Percentiles rank a stretch among this genome's conserved stretches.
Conservation (phyloP, 1,140 invertebrate species). For the Caenorhabditis tropicalis region DNA sequence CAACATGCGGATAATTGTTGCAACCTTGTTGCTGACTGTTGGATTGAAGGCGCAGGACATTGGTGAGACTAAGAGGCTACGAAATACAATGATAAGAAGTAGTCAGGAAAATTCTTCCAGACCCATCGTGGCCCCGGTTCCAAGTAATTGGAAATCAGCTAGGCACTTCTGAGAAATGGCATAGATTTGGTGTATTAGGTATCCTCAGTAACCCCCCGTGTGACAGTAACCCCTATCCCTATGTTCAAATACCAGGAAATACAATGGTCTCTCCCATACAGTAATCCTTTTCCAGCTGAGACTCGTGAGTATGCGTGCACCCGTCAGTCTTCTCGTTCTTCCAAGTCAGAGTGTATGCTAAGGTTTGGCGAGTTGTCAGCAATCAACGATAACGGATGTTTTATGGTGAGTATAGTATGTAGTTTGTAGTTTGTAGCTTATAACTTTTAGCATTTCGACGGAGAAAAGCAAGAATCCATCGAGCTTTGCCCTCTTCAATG, state of each 20-base stretch:
- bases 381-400: slow-evolving; percentile 10
- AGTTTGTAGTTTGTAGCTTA: background rate
- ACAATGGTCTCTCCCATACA: background rate
- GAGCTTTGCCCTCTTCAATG: slow-evolving; percentile 21
- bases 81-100: background rate
- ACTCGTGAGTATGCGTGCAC: background rate
- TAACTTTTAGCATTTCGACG: background rate
- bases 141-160: background rate
- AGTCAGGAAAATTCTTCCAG: background rate
- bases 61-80: background rate
- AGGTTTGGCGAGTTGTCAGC: slow-evolving; percentile 18
- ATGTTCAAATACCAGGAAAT: background rate
- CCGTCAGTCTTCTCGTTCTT: background rate
- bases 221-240: background rate
- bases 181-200: slow-evolving; percentile 22
- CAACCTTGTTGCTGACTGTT: background rate
- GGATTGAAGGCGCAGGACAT: background rate
- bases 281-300: slow-evolving; percentile 1
- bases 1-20: background rate
- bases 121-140: background rate
- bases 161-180: slow-evolving; percentile 5
- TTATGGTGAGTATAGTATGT: background rate
- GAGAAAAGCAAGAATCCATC: background rate
- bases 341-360: slow-evolving; percentile 31
- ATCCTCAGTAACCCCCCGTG: background rate